Percentiles rank a stretch among this genome's conserved stretches.
These are phyloP conservation scores for Apodemia hepburni DNA, from an alignment of 2,888 invertebrate species.

Conservation along the genomic window DNA sequence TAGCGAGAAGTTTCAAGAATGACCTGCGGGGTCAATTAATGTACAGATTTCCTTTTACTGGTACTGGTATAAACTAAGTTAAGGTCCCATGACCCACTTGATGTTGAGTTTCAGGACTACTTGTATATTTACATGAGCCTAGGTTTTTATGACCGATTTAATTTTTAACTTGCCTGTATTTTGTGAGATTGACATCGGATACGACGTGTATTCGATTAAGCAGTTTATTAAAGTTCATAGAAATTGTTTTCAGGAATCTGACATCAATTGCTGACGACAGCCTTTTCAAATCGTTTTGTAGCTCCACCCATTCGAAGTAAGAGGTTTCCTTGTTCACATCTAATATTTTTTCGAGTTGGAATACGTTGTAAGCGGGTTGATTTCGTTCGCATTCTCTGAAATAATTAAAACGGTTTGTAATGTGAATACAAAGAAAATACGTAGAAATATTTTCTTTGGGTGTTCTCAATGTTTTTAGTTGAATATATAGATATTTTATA, in stretches of 20 bases:
- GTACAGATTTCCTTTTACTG: no score
- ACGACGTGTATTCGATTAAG: constrained; percentile 79
- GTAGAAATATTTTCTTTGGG: not conserved
- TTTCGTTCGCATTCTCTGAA: constrained; percentile 86
- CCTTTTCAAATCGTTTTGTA: constrained; percentile 74
- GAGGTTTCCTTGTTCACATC: constrained; percentile 85
- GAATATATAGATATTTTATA: no score
- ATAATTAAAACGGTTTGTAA: constrained; percentile 23
- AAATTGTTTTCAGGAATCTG: constrained; percentile 75
- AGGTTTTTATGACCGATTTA: no score
- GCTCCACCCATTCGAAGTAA: constrained; percentile 82
- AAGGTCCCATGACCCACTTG: no score
- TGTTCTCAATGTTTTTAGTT: no score
- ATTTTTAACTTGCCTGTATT: constrained; percentile 60
- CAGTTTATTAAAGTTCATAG: constrained; percentile 77
- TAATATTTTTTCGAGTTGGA: constrained; percentile 84
- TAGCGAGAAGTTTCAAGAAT: no score
- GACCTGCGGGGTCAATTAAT: no score
- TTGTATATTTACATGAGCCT: not conserved
- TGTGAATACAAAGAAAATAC: not conserved
- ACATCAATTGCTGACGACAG: constrained; percentile 78
- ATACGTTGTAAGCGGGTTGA: constrained; percentile 86
- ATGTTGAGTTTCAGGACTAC: no score
- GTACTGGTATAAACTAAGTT: no score
- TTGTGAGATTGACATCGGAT: constrained; percentile 81